A percentile compares a stretch with the other conserved stretches of the same genome.
Evolutionary conservation across 2,888 invertebrate genomes (phyloP).

Genomic region (Sisyra nigra): DNA sequence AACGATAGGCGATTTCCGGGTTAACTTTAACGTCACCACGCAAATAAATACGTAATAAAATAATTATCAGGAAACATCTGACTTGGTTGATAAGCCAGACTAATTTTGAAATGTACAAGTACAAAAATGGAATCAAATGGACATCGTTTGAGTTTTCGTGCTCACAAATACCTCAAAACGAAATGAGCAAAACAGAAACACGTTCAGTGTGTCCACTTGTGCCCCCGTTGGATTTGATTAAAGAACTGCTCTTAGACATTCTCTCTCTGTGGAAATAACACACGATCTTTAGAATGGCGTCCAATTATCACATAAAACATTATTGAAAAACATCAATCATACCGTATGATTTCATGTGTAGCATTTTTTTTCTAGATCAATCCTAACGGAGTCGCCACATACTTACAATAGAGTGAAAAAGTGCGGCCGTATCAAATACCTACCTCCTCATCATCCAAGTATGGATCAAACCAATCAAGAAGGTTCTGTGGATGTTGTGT

Average conservation of each 20-base stretch:
- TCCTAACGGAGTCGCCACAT: too few species aligned
- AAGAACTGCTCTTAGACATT: too few species aligned
- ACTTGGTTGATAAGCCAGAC: too few species aligned
- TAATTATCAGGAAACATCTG: too few species aligned
- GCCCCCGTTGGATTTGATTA: neutral
- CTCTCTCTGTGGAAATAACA: slow-evolving; percentile 5
- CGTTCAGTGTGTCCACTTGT: slow-evolving; percentile 3
- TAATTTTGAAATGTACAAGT: slow-evolving; percentile 1
- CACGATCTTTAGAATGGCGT: neutral
- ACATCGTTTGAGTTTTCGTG: slow-evolving; percentile 6
- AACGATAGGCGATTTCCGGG: neutral
- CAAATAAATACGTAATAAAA: too few species aligned
- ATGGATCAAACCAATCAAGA: slow-evolving; percentile 94
- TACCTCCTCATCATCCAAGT: slow-evolving; percentile 89
- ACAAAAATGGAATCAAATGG: slow-evolving; percentile 3
- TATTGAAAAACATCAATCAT: slow-evolving; percentile 3
- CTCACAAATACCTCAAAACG: slow-evolving; percentile 6
- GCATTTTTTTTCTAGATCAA: too few species aligned
- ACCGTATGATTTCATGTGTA: neutral
- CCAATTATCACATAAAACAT: slow-evolving; percentile 1
- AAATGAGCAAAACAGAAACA: slow-evolving; percentile 1
- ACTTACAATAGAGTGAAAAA: too few species aligned
- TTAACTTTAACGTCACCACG: neutral
- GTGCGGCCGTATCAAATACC: slow-evolving; percentile 23
- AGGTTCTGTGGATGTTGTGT: slow-evolving; percentile 92